Evolutionary conservation across 2,888 invertebrate genomes (phyloP).

Genomic region (Rotaria magnacalcarata): DNA sequence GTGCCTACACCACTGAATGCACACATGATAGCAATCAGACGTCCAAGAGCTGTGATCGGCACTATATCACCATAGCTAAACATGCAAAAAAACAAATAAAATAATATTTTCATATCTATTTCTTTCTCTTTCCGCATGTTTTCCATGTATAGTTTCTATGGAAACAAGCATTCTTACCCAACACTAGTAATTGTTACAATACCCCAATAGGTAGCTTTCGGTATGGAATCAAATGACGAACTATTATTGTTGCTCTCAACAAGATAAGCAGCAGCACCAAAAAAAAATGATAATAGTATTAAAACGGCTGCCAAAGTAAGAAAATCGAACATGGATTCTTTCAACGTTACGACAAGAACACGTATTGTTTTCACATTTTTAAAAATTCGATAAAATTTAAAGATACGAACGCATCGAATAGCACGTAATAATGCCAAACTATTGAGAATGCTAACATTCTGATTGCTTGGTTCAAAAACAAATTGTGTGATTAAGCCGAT

Average conservation of each 20-base stretch:
- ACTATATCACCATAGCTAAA: too few species aligned
- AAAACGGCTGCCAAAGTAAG: slow-evolving; percentile 56
- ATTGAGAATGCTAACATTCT: slow-evolving; percentile 50
- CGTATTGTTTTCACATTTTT: slow-evolving; percentile 52
- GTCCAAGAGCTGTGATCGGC: too few species aligned
- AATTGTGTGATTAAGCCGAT: slow-evolving; percentile 52
- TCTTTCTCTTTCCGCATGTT: too few species aligned
- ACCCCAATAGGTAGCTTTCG: slow-evolving; percentile 58
- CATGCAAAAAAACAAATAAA: too few species aligned
- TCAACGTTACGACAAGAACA: slow-evolving; percentile 54
- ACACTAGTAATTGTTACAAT: slow-evolving; percentile 57
- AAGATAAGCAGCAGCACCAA: slow-evolving; percentile 55
- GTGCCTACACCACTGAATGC: too few species aligned
- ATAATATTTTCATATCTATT: too few species aligned
- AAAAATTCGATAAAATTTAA: slow-evolving; percentile 56
- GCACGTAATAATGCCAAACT: slow-evolving; percentile 52
- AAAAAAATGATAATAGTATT: slow-evolving; percentile 55
- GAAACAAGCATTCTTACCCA: slow-evolving; percentile 50
- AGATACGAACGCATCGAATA: slow-evolving; percentile 53
- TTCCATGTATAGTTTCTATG: too few species aligned
- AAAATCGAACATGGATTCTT: slow-evolving; percentile 54
- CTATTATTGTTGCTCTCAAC: slow-evolving; percentile 52
- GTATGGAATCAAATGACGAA: slow-evolving; percentile 53
- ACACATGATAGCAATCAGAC: too few species aligned
- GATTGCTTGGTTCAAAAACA: slow-evolving; percentile 49